phyloP scores from a whole-genome alignment of 2,797 vertebrate species.

The Salarias fasciatus region DNA sequence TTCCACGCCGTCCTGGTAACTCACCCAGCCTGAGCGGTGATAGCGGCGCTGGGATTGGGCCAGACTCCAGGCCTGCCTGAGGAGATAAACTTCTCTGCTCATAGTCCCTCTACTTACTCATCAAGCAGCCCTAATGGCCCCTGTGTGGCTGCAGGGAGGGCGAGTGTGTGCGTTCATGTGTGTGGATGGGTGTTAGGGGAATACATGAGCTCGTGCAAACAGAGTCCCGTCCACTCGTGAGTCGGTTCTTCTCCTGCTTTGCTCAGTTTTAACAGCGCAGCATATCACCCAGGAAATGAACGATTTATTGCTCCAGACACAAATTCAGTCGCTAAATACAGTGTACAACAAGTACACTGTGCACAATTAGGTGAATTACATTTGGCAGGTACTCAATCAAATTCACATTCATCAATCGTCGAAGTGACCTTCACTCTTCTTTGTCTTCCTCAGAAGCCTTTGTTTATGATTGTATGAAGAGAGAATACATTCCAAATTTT shows the following conservation, averaged over 20 bases:
- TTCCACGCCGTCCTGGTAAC: conserved; percentile 25
- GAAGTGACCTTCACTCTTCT: too few species aligned
- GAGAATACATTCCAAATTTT: too few species aligned
- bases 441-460: too few species aligned
- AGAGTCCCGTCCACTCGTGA: not conserved
- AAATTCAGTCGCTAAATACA: too few species aligned
- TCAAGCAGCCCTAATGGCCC: conserved; percentile 45
- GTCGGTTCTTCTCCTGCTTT: not conserved
- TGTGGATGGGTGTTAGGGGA: not conserved
- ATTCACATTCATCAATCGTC: too few species aligned
- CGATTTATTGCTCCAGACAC: too few species aligned
- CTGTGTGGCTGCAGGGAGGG: conserved; percentile 22
- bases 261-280: too few species aligned
- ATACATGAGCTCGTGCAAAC: not conserved
- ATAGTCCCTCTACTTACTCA: conserved; percentile 41
- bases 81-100: conserved; percentile 43
- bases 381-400: too few species aligned
- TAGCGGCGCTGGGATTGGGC: conserved; percentile 33
- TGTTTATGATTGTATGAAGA: too few species aligned
- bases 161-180: not conserved
- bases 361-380: too few species aligned
- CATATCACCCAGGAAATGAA: too few species aligned
- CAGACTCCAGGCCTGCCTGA: conserved; percentile 41
- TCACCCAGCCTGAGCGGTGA: conserved; percentile 24
- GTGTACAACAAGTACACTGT: too few species aligned